phyloP scores from a whole-genome alignment of 2,888 invertebrate species.

The Cantharis nigra region DNA sequence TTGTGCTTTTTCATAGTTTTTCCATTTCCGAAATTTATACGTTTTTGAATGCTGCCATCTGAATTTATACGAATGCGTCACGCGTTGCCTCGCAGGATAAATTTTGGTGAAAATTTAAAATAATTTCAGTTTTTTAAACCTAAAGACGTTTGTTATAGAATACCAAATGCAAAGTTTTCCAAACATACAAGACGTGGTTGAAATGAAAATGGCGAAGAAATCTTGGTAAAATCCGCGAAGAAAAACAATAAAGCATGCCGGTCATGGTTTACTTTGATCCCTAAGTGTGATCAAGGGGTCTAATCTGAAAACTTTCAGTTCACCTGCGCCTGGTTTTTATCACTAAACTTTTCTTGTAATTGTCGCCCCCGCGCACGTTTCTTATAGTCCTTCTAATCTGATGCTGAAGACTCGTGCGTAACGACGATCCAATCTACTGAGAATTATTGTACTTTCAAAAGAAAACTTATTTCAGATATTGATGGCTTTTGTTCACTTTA shows the following conservation, averaged over 20 bases:
- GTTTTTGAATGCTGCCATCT: background rate
- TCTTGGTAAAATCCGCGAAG: slow-evolving; percentile 5
- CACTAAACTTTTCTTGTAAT: slow-evolving; percentile 35
- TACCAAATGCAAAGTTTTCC: background rate
- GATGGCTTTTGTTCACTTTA: slow-evolving; percentile 22
- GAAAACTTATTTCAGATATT: slow-evolving; percentile 24
- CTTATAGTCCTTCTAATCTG: slow-evolving; percentile 25
- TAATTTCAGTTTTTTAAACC: background rate
- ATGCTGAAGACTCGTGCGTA: slow-evolving; percentile 20
- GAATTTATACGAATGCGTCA: background rate
- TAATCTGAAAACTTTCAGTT: slow-evolving; percentile 34
- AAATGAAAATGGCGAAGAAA: slow-evolving; percentile 11
- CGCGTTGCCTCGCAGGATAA: background rate
- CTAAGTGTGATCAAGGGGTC: slow-evolving; percentile 33
- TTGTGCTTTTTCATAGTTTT: background rate
- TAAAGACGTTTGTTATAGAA: background rate
- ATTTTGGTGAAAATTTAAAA: background rate
- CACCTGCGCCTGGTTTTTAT: slow-evolving; percentile 35
- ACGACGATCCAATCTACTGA: slow-evolving; percentile 17
- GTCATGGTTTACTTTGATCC: slow-evolving; percentile 34
- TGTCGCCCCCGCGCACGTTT: slow-evolving; percentile 28
- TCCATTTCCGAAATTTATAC: slow-evolving; percentile 12
- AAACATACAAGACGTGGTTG: slow-evolving; percentile 8
- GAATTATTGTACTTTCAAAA: slow-evolving; percentile 23
- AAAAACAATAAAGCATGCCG: slow-evolving; percentile 36